Evolutionary conservation across 1,140 invertebrate species (phyloP), one percentile per base, ranked within the genome.

Genomic region (Cyclargus thomasi): DNA sequence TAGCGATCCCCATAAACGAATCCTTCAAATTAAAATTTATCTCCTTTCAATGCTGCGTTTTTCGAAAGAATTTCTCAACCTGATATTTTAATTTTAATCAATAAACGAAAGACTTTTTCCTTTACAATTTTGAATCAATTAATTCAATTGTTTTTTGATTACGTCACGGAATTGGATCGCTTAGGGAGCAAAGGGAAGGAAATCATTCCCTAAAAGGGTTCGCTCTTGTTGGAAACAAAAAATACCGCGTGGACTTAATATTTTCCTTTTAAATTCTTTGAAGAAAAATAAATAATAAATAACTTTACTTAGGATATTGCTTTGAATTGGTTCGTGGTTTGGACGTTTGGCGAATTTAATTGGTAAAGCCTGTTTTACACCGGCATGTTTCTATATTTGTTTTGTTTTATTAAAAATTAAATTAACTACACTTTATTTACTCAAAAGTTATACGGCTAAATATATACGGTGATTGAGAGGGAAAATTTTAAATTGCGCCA

Each of bases 151-250:
- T 53, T 65, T 65, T 53, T 66, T 55, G 53, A 66, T 66, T 55
- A 57, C 64, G 14, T 66, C 21, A 66, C 53, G 29, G 23, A 35
- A 66, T 66, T 53, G 47, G 64, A 65, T 23, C 55, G 64, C 14
- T 59, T 17, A 57, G 55, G 64, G 53, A 57, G 23, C 20, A 18
- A 59, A 66, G 18, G 64, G 22, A 57, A 29, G 20, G 23, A 29
- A 66, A 66, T 35, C 23, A 66, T 66, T 57, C 64, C 53, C 23
- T 57, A 57, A 66, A 66, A 66, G 64, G 64, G 53, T 66, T 55
- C 53, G 22, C 23, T 66, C 64, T 18, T 29, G 22, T 59, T 17
- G 55, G 53, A 59, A 29, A 57, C 14, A 47, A 53, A 53, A 64
- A 59, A 59, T 20, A 10, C 18, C 18, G 55, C 18, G 17, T 59